Percentiles rank a stretch among this genome's conserved stretches.
Conservation (phyloP, 2,113 vertebrate species). For the Aptenodytes forsteri region DNA sequence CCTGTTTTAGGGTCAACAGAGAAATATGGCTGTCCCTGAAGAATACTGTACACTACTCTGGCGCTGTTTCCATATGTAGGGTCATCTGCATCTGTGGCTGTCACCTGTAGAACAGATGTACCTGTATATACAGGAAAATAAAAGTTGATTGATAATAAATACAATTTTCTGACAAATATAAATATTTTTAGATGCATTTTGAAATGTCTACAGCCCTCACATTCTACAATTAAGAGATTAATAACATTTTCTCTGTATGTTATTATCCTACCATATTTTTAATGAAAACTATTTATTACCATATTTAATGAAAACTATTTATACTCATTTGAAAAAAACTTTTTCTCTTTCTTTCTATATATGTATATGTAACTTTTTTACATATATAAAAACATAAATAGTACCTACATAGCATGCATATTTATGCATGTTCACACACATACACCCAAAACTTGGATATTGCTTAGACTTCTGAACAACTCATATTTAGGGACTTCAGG, state of each 20-base stretch:
- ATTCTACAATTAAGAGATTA: not conserved
- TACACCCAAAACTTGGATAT: not conserved
- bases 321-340: not conserved
- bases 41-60: conserved; percentile 94
- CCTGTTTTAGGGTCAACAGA: conserved; percentile 97
- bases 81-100: conserved; percentile 93
- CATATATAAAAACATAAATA: not conserved
- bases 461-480: not conserved
- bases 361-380: not conserved
- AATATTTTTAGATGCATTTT: not conserved
- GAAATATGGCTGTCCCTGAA: conserved; percentile 97
- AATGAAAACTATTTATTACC: not conserved
- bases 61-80: conserved; percentile 97
- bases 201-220: not conserved
- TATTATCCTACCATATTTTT: not conserved
- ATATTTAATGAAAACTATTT: not conserved
- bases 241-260: not conserved
- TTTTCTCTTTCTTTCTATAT: not conserved
- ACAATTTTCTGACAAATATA: not conserved
- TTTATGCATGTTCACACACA: not conserved
- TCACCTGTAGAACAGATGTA: conserved; percentile 94
- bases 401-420: not conserved
- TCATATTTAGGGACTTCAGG: not conserved
- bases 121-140: conserved; percentile 76
- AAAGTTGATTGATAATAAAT: not conserved